Percentiles rank a stretch among this genome's conserved stretches.
phyloP scores from a whole-genome alignment of 2,113 vertebrate genomes.

The Opisthocomus hoazin region DNA sequence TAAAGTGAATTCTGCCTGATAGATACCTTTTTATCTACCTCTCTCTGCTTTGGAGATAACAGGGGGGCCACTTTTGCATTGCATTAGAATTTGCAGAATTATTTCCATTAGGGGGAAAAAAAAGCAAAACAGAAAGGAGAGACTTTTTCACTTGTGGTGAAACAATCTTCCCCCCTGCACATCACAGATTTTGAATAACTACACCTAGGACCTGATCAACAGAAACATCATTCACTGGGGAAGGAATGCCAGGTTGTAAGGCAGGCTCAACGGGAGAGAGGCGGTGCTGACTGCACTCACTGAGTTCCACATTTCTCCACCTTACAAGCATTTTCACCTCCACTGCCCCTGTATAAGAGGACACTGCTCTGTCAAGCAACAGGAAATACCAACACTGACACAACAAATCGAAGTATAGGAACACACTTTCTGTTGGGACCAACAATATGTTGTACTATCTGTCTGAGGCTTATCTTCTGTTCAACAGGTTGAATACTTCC shows the following conservation, averaged over 20 bases:
- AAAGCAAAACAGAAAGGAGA: neutral
- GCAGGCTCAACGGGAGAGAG: neutral
- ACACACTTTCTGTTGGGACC: neutral
- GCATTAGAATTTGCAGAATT: neutral
- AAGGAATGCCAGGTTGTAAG: neutral
- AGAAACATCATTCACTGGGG: neutral
- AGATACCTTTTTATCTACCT: neutral
- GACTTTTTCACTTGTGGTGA: neutral
- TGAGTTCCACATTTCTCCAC: rapidly evolving
- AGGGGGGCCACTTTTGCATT: rapidly evolving
- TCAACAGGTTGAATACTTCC: neutral
- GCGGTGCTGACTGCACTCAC: neutral
- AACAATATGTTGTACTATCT: neutral
- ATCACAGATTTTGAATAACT: neutral
- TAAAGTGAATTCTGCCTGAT: neutral
- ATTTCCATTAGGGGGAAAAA: neutral
- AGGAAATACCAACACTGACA: neutral
- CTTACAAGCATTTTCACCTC: neutral
- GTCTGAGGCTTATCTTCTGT: neutral
- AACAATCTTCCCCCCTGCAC: neutral
- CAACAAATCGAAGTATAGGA: neutral
- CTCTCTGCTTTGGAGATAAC: neutral
- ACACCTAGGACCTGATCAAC: neutral
- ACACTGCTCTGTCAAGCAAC: neutral
- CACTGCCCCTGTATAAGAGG: neutral